Evolutionary conservation across 35 echinoderm and acorn worm species (phyloP), one percentile per base, ranked within the genome.

Genomic region (Nesometra sesokonis): DNA sequence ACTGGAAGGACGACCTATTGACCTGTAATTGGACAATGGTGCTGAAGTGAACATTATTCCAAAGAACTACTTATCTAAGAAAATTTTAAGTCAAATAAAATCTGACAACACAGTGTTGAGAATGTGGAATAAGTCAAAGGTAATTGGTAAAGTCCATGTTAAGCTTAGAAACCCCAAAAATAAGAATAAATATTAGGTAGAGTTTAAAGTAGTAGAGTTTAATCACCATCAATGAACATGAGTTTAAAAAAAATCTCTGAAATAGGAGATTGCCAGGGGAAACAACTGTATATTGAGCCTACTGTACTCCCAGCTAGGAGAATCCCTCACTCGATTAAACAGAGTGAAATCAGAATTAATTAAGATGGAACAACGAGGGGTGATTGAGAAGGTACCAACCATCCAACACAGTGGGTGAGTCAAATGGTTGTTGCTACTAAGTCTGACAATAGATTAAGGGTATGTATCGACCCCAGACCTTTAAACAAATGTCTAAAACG

Each of bases 401-500:
- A 88, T 5, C 86, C 34, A 9, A 88, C 38, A 23, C 30, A 35
- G 31, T 88, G 86, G 86, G 78, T 81, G 29, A 88, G 86, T 77
- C 86, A 88, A 32, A 34, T 88, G 34, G 86, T 88, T 35, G 78
- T 81, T 7, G 32, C 37, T 36, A 47, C 39, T 36, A 84, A 89
- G 35, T 57, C 76, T 33, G 33, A 57, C 52, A 77, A 82, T 30
- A 35, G 78, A 36, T 34, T 90, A 32, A 80, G 82, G 15, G 37
- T 90, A 27, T 90, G 88, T 33, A 77, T 90, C 38, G 88, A 90
- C 38, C 80, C 82, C 21, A 23, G 82, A 67, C 81, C 88, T 33
- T 82, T 90, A 3, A 90, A 90, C 32, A 85, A 85, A 85, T 43
- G 46, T n/a, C 35, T 90, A 33, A 90, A 90, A 57, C 88, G 80